A percentile compares a stretch with the other conserved stretches of the same genome.
Evolutionary conservation across 2,888 invertebrate species (phyloP).

Genomic region (Adela reaumurella): DNA sequence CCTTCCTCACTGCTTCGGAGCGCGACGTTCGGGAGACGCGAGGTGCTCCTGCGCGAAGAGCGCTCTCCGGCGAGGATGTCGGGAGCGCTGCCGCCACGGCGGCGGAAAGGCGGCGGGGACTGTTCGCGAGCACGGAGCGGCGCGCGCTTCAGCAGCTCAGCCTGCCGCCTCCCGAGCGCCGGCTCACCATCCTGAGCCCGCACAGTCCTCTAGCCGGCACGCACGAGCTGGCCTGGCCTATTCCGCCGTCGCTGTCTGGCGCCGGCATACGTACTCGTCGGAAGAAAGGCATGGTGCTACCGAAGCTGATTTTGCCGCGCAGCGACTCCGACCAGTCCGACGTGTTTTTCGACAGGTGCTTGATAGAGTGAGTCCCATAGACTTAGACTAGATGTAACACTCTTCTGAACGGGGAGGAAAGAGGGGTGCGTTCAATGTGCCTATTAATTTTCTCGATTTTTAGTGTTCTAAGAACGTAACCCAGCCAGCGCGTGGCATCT

Average conservation of each 20-base stretch:
- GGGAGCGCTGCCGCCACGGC: conserved; percentile 27
- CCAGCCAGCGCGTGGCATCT: too few species aligned
- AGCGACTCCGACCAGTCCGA: conserved; percentile 71
- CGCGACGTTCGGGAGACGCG: conserved; percentile 64
- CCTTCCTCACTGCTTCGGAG: conserved; percentile 63
- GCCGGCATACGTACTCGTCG: conserved; percentile 58
- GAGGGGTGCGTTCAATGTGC: too few species aligned
- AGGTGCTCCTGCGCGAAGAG: conserved; percentile 60
- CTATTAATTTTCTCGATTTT: too few species aligned
- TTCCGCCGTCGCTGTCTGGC: conserved; percentile 30
- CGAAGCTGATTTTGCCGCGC: conserved; percentile 70
- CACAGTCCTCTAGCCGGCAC: conserved; percentile 70
- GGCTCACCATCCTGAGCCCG: conserved; percentile 75
- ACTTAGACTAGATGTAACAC: background rate
- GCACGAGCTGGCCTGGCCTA: conserved; percentile 62
- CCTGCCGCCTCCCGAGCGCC: conserved; percentile 63
- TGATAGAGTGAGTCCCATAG: conserved; percentile 53
- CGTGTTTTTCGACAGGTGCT: conserved; percentile 61
- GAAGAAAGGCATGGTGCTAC: conserved; percentile 70
- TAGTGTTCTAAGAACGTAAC: too few species aligned
- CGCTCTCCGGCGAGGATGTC: conserved; percentile 61
- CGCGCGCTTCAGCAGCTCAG: conserved; percentile 65
- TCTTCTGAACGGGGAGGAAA: too few species aligned
- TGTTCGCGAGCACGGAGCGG: conserved; percentile 66
- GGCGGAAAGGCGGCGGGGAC: conserved; percentile 63